These are phyloP conservation scores for Donacobius atricapilla DNA, from an alignment of 2,113 vertebrate genomes.

Conservation along the genomic window DNA sequence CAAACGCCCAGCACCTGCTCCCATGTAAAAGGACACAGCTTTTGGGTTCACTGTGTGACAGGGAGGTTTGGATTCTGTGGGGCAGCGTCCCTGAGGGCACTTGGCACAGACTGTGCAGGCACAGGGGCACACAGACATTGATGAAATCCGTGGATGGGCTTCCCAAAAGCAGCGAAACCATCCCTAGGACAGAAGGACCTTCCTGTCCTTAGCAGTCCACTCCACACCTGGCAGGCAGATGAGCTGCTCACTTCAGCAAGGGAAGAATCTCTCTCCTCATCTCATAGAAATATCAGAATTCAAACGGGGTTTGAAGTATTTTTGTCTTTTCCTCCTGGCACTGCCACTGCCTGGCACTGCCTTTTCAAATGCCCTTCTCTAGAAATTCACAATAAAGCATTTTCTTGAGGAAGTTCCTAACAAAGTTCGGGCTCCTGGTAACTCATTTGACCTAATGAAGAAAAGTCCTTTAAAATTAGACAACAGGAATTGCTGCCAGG, in stretches of 20 bases:
- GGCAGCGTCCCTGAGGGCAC: neutral
- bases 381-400: neutral
- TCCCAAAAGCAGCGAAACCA: neutral
- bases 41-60: neutral
- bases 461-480: neutral
- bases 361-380: neutral
- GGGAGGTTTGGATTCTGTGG: no score
- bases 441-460: neutral
- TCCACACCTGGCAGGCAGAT: neutral
- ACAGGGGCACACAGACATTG: neutral
- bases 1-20: accelerated
- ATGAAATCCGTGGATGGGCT: neutral
- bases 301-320: neutral
- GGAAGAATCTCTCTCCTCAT: neutral
- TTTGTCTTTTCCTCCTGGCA: neutral
- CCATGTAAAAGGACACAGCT: neutral
- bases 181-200: neutral
- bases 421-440: neutral
- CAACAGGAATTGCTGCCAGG: neutral
- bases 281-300: neutral
- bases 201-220: neutral
- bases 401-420: neutral
- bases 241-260: neutral
- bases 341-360: neutral
- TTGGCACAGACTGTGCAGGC: neutral